Evolutionary conservation across 2,113 vertebrate species (phyloP), one percentile per base, ranked within the genome.

Genomic region (Elanus axillaris): DNA sequence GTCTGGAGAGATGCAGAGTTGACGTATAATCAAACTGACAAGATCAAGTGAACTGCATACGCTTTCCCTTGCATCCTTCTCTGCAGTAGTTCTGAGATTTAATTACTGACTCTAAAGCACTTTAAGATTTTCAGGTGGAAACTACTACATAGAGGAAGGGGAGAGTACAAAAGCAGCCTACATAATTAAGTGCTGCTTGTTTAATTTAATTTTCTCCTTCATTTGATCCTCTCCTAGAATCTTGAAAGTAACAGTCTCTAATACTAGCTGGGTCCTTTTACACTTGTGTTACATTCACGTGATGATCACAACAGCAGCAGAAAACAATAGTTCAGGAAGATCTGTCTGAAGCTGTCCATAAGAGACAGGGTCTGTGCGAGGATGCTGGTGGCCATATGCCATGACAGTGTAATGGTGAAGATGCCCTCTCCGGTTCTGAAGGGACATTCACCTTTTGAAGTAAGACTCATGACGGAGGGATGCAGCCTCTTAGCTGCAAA

Each of bases 61-160:
- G 7, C 79, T 85, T 90, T 50, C 93, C 81, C 69, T 93, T 68
- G 48, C 90, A 88, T 90, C 93, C 92, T 83, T 60, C 80, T 88
- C 94, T 56, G 67, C 94, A 94, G 93, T 9, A 55, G 88, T 78
- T 80, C 79, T 4, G 31, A 95, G 93, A 95, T 95, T 94, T 97
- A 97, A 97, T 96, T 98, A 96, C 88, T 60, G 14, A 67, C 96
- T 97, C 89, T 91, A 83, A 96, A 95, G 94, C 94, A 93, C 97
- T 97, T 95, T 71, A 96, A 95, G 95, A 97, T 96, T 95, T 97
- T 95, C 97, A 96, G 90, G 92, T 96, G 93, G 94, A 97, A 98
- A 90, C 89, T 94, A 79, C 94, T 87, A 92, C 43, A 48, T 1
- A 81, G 92, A 96, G 88, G 86, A 91, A 96, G 74, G 58, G 84